phyloP scores from a whole-genome alignment of 2,797 vertebrate genomes.

The Saxicola maurus region DNA sequence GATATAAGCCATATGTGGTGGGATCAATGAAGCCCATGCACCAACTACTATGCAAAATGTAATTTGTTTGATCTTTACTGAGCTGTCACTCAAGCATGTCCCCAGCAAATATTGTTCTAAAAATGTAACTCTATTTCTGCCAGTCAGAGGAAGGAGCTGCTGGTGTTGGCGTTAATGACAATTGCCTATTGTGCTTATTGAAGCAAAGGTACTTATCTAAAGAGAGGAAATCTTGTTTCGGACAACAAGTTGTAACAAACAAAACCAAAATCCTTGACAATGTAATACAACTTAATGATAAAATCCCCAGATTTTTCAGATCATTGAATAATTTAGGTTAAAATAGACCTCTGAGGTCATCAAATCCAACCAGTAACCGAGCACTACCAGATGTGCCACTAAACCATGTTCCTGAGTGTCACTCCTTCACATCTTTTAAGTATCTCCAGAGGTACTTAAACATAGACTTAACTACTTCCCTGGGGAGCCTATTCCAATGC shows the following conservation, averaged over 20 bases:
- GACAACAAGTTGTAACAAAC: neutral
- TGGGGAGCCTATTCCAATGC: neutral
- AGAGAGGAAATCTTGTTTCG: neutral
- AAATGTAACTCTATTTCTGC: neutral
- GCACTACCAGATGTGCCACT: neutral
- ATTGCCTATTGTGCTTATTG: neutral
- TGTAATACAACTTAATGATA: neutral
- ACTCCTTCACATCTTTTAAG: neutral
- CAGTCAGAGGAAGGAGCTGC: neutral
- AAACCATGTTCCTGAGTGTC: neutral
- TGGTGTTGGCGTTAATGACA: neutral
- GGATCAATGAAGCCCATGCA: neutral
- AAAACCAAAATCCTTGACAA: neutral
- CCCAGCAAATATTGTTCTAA: neutral
- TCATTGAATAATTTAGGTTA: neutral
- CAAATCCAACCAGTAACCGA: neutral
- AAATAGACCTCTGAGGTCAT: neutral
- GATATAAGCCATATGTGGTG: neutral
- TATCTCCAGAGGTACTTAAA: neutral
- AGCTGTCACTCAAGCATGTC: neutral
- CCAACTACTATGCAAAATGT: neutral
- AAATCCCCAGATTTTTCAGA: neutral
- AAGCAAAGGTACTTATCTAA: neutral
- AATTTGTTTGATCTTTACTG: neutral
- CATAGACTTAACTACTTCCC: neutral